Conservation (phyloP, 2,113 vertebrate species). For the Saccopteryx bilineata region DNA sequence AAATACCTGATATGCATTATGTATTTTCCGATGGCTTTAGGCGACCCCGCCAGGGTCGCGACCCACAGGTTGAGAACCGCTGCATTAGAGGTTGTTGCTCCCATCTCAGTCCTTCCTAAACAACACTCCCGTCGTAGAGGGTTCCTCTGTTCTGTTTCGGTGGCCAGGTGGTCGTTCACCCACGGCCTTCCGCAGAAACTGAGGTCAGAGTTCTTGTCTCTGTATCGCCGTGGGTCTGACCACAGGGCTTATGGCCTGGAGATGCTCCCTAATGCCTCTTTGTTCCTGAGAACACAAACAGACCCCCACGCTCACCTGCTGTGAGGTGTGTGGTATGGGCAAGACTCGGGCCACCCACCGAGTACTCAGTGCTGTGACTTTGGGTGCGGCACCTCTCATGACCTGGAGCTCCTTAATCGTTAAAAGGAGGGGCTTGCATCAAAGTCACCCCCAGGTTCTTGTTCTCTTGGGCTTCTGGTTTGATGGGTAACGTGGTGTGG, state of each 20-base stretch:
- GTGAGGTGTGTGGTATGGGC: accelerated
- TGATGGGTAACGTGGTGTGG: neutral
- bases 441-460: neutral
- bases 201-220: neutral
- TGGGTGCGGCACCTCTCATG: neutral
- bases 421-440: neutral
- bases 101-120: neutral
- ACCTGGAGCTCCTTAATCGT: neutral
- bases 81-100: neutral
- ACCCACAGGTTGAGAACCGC: too few species aligned
- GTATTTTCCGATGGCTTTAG: too few species aligned
- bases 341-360: neutral
- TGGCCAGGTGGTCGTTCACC: neutral
- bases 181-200: neutral
- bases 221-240: too few species aligned
- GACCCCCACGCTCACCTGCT: neutral
- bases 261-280: neutral
- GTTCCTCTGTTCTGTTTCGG: neutral
- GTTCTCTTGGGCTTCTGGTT: neutral
- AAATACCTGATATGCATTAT: too few species aligned
- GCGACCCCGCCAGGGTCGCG: too few species aligned
- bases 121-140: neutral
- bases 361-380: too few species aligned
- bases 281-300: neutral
- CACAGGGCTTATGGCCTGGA: neutral